These are phyloP conservation scores for Melanotaenia trifasciata DNA, from an alignment of 2,797 vertebrate species.

Conservation along the genomic window DNA sequence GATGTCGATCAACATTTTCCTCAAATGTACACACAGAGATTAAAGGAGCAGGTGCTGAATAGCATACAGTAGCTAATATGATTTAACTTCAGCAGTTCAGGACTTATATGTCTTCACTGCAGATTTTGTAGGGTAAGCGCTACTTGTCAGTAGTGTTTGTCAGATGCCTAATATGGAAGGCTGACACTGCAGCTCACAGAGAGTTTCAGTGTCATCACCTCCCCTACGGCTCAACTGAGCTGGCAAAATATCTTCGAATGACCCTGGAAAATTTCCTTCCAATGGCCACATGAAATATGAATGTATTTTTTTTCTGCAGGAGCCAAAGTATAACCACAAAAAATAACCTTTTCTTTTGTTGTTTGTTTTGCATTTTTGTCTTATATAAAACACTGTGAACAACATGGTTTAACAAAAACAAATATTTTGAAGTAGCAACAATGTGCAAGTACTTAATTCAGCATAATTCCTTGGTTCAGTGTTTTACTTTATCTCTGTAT, in stretches of 20 bases:
- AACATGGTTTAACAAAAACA: neutral
- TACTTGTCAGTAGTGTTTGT: constrained; percentile 39
- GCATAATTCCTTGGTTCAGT: neutral
- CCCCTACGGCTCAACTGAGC: constrained; percentile 46
- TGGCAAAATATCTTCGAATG: constrained; percentile 40
- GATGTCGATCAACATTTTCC: constrained; percentile 32
- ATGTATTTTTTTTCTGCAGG: neutral
- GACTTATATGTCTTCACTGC: constrained; percentile 13
- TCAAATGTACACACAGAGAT: constrained; percentile 34
- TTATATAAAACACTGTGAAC: no score
- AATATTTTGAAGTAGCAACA: neutral
- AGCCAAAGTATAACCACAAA: neutral
- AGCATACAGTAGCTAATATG: constrained; percentile 12
- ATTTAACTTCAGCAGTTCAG: constrained; percentile 26
- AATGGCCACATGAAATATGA: constrained; percentile 10
- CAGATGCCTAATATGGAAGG: constrained; percentile 53
- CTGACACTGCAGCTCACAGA: constrained; percentile 56
- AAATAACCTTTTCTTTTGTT: no score
- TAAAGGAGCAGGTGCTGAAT: constrained; percentile 18
- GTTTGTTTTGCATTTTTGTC: constrained; percentile 3
- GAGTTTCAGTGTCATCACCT: constrained; percentile 58
- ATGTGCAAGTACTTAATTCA: neutral
- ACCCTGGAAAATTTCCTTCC: constrained; percentile 21
- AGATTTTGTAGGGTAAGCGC: constrained; percentile 22
- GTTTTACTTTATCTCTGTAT: neutral